phyloP scores from a whole-genome alignment of 2,113 vertebrate species.

The Kryptolebias marmoratus region DNA sequence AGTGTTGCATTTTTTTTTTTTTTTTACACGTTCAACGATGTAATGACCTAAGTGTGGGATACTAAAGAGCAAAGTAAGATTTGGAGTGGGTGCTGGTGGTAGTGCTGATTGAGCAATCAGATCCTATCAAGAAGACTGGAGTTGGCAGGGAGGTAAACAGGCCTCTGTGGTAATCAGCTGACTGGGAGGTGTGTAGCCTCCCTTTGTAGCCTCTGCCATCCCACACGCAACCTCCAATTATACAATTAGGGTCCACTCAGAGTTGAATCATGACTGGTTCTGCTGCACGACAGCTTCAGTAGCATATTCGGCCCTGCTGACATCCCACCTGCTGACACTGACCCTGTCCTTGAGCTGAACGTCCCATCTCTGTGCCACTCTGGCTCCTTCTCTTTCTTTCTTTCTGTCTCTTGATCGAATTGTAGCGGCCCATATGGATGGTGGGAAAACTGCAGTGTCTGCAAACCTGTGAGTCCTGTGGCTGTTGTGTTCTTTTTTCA shows the following conservation, averaged over 20 bases:
- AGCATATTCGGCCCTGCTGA: constrained; percentile 45
- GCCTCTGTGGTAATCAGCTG: constrained; percentile 35
- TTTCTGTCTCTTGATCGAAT: too few relatives aligned
- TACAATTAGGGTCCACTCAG: constrained; percentile 59
- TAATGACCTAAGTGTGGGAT: constrained; percentile 32
- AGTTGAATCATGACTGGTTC: constrained; percentile 43
- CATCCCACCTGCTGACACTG: constrained; percentile 14
- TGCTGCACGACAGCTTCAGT: constrained; percentile 34
- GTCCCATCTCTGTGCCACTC: constrained; percentile 43
- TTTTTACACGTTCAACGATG: constrained; percentile 41
- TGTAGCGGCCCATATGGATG: constrained; percentile 63
- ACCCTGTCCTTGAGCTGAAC: constrained; percentile 73
- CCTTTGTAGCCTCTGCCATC: constrained; percentile 46
- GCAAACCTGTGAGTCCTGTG: constrained; percentile 66
- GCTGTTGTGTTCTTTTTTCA: constrained; percentile 52
- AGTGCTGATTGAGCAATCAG: constrained; percentile 40
- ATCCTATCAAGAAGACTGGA: constrained; percentile 29
- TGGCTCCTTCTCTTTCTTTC: constrained; percentile 45
- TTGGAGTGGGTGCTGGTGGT: constrained; percentile 6
- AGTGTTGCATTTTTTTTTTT: constrained; percentile 55
- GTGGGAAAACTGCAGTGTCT: constrained; percentile 70
- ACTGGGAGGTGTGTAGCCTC: constrained; percentile 21
- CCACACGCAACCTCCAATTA: constrained; percentile 62
- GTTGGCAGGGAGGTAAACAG: constrained; percentile 35
- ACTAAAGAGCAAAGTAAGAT: constrained; percentile 1